Conservation (phyloP, 2,113 vertebrate species). For the Ictalurus punctatus region DNA sequence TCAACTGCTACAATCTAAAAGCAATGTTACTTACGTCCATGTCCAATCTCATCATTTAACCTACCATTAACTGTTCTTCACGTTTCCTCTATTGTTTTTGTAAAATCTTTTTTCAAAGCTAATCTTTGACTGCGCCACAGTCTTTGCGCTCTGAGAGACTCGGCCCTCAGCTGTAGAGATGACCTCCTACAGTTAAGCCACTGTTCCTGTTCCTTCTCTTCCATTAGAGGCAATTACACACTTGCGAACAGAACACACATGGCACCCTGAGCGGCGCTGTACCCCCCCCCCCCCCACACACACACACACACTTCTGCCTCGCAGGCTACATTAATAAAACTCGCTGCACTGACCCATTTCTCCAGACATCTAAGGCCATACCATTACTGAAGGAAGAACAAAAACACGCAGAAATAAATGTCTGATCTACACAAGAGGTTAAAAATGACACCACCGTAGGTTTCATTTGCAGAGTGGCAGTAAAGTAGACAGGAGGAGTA, state of each 20-base stretch:
- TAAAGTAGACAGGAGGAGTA: neutral
- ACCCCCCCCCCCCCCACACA: too few relatives aligned
- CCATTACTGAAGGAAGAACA: conserved; percentile 11
- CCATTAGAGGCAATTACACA: conserved; percentile 44
- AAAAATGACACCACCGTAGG: conserved; percentile 3
- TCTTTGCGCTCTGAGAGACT: neutral
- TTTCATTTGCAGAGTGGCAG: conserved; percentile 6
- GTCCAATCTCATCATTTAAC: neutral
- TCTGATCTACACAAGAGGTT: conserved; percentile 11
- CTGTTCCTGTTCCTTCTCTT: conserved; percentile 34
- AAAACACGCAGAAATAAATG: neutral
- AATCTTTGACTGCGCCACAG: neutral
- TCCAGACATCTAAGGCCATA: conserved; percentile 20
- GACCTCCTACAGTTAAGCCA: conserved; percentile 17
- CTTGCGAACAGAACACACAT: conserved; percentile 19
- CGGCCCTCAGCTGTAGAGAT: neutral
- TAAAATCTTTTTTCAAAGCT: neutral
- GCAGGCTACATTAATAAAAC: conserved; percentile 42
- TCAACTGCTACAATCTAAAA: neutral
- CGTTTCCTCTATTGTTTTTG: neutral
- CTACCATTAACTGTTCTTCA: neutral
- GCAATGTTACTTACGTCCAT: neutral
- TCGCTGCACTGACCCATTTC: conserved; percentile 47
- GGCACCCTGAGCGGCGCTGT: conserved; percentile 10
- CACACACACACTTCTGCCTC: conserved; percentile 22